Percentiles rank a stretch among this genome's conserved stretches.
phyloP scores from a whole-genome alignment of 2,113 vertebrate genomes.

The Scalopus aquaticus region DNA sequence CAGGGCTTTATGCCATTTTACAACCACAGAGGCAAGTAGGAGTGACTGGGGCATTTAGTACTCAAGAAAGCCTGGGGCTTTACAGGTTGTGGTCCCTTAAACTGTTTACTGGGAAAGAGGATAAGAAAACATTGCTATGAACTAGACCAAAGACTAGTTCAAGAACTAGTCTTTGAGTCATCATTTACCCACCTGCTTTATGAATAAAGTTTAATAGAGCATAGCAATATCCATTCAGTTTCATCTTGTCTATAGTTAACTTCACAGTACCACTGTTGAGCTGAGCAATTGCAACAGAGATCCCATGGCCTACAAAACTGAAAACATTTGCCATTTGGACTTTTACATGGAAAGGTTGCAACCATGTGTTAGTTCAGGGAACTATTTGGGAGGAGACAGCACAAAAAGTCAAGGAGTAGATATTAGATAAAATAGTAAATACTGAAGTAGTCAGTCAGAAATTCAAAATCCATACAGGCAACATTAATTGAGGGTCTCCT shows the following conservation, averaged over 20 bases:
- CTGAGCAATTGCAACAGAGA: not conserved
- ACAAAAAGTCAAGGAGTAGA: not conserved
- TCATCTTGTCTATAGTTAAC: not conserved
- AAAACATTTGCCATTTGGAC: not conserved
- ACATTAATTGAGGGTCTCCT: no score
- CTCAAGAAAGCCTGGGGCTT: not conserved
- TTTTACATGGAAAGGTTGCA: not conserved
- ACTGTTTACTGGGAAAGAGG: not conserved
- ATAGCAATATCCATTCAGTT: not conserved
- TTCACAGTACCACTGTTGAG: not conserved
- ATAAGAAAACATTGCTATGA: not conserved
- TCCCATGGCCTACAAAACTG: not conserved
- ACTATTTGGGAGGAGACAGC: not conserved
- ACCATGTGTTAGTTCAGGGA: not conserved
- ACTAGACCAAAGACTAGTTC: rapidly evolving
- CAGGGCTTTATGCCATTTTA: not conserved
- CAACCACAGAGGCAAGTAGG: not conserved
- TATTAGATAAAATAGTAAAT: not conserved
- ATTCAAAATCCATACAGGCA: not conserved
- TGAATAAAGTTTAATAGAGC: not conserved
- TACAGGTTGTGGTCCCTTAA: not conserved
- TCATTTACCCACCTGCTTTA: not conserved
- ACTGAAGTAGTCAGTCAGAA: not conserved
- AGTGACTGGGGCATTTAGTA: not conserved
- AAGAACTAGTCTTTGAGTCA: not conserved